Evolutionary conservation across 2,888 invertebrate species (phyloP).

Genomic region (Syritta pipiens): DNA sequence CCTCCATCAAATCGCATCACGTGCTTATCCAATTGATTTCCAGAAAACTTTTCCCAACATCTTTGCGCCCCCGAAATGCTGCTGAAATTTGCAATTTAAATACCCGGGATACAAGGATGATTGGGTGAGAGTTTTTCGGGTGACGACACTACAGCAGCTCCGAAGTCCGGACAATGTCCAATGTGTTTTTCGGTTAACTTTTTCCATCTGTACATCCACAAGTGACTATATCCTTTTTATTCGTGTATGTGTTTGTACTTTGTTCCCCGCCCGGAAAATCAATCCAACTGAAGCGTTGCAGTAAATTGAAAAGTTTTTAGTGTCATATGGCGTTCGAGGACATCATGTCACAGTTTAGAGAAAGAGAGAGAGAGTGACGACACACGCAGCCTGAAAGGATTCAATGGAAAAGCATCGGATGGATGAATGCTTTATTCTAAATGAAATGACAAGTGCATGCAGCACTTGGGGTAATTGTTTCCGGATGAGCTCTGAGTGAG

Average conservation of each 20-base stretch:
- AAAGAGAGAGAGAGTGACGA: background rate
- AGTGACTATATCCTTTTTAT: no score
- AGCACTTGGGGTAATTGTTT: slow-evolving; percentile 56
- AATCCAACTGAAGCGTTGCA: slow-evolving; percentile 39
- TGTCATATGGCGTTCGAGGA: slow-evolving; percentile 14
- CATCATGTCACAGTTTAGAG: background rate
- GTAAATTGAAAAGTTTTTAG: slow-evolving; percentile 57
- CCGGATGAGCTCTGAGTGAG: slow-evolving; percentile 32
- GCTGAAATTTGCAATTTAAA: slow-evolving; percentile 65
- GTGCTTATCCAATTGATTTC: slow-evolving; percentile 61
- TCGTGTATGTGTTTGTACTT: no score
- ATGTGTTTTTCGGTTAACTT: slow-evolving; percentile 33
- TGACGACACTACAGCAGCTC: background rate
- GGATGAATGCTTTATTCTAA: slow-evolving; percentile 45
- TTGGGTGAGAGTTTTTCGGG: background rate
- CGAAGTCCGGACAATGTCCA: slow-evolving; percentile 33
- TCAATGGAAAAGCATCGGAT: background rate
- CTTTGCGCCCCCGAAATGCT: slow-evolving; percentile 9
- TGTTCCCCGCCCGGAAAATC: slow-evolving; percentile 36
- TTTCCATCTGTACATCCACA: no score
- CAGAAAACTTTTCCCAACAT: slow-evolving; percentile 42
- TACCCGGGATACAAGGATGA: background rate
- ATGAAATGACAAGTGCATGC: slow-evolving; percentile 52
- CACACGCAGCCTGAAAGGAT: no score
- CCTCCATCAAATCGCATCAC: slow-evolving; percentile 49